Conservation (phyloP, 2,888 invertebrate species). For the Melinaea menophilus region DNA sequence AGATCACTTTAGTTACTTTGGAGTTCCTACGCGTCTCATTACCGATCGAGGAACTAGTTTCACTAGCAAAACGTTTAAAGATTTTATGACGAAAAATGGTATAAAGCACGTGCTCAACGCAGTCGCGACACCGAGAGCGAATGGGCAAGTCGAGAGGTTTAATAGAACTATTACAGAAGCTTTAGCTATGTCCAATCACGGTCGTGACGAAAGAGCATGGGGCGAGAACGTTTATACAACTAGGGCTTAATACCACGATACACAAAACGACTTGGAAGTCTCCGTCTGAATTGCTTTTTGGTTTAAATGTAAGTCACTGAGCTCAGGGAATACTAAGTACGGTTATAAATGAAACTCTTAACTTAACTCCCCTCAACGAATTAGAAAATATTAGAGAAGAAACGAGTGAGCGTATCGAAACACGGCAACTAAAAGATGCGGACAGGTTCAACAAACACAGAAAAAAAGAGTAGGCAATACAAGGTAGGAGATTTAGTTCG, state of each 20-base stretch:
- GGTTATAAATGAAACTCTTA: not conserved
- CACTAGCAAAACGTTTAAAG: slow-evolving; percentile 15
- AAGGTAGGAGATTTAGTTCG: no score
- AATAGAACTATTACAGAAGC: slow-evolving; percentile 23
- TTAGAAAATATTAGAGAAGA: no score
- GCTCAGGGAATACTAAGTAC: not conserved
- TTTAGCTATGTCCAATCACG: not conserved
- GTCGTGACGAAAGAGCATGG: no score
- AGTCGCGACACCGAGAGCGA: slow-evolving; percentile 28
- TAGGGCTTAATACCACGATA: no score
- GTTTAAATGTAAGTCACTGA: not conserved
- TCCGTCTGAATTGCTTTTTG: not conserved
- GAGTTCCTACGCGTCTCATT: slow-evolving; percentile 22
- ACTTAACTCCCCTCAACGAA: no score
- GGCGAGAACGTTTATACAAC: no score
- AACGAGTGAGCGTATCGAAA: no score
- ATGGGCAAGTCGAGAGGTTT: slow-evolving; percentile 34
- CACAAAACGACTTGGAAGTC: not conserved
- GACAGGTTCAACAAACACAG: no score
- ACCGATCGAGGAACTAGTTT: slow-evolving; percentile 21
- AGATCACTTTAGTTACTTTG: slow-evolving; percentile 28
- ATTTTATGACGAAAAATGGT: slow-evolving; percentile 4
- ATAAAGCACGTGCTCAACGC: slow-evolving; percentile 20
- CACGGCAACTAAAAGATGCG: no score
- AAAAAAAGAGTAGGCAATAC: no score